Base-by-base conservation (phyloP, 1,140 invertebrate species). In the Akabosia matsudoensis region DNA sequence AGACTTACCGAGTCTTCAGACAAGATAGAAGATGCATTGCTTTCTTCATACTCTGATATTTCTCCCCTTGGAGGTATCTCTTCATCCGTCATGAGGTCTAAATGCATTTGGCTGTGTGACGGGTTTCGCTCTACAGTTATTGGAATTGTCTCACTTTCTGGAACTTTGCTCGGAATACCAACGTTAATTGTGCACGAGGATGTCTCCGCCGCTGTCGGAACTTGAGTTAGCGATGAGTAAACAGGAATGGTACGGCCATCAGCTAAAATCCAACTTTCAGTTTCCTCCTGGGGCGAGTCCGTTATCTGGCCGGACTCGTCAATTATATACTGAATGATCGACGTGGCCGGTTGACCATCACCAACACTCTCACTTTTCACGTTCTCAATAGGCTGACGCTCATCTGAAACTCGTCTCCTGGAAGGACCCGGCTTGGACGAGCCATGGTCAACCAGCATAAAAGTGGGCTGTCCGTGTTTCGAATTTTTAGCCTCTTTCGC, bases 21-120 rank as follows among this genome's bases (percentile, higher is more conserved):
- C 13, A 76, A n/a, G 56, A 76, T 54, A 18, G 78, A 79, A 0
- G 78, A 79, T 13, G 73, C 76, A 37, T 79, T 79, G 56, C 79
- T 79, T 73, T 79, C 79, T 76, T 79, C 79, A 64, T 70, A 79
- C 26, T 79, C 79, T 1, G 76, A 77, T 24, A 79, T 79, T 56
- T 79, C 79, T 24, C 79, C 92, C 78, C 91, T 88, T 0, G 92
- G 89, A 34, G 92, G 92, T 92, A 94, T 93, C 72, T 89, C 89
- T 83, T 94, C 92, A 82, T 94, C 92, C 0, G 92, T 90, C 79
- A 91, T 89, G 80, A 94, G 93, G 82, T 93, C 90, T 26, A 76
- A 31, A 61, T 34, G 37, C 33, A 72, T 72, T 45, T 34, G 33
- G 24, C 33, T 45, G 4, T 51, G 33, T 7, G 33, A 7, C 2